These are phyloP conservation scores for Trilocha varians DNA, from an alignment of 2,888 invertebrate genomes.

Conservation along the genomic window DNA sequence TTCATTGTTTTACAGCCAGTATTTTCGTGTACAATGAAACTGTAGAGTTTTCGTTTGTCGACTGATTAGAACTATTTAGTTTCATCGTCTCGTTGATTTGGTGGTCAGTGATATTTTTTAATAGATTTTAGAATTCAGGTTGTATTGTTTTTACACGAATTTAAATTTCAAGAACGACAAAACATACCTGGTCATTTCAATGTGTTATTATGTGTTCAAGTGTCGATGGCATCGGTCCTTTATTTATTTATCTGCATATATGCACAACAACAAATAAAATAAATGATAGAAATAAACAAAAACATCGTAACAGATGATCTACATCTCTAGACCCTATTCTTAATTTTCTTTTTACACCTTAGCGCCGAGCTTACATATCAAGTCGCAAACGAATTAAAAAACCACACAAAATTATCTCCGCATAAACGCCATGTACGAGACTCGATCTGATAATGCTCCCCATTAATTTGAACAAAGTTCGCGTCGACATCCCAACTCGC, in stretches of 20 bases:
- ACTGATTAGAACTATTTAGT: no score
- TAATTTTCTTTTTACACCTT: conserved; percentile 12
- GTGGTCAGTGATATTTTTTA: no score
- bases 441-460: conserved; percentile 69
- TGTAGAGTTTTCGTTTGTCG: neutral
- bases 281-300: no score
- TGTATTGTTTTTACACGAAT: no score
- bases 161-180: no score
- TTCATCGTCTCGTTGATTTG: no score
- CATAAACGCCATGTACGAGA: conserved; percentile 71
- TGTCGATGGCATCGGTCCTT: no score
- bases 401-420: conserved; percentile 67
- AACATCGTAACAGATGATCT: conserved; percentile 6
- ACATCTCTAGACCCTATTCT: conserved; percentile 5
- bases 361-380: conserved; percentile 29
- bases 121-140: no score
- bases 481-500: conserved; percentile 68
- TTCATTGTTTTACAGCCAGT: conserved; percentile 46
- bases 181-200: no score
- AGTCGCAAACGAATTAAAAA: conserved; percentile 33
- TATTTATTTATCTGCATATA: no score
- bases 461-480: conserved; percentile 72
- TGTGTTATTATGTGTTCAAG: no score
- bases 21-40: conserved; percentile 16
- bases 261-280: no score